Evolutionary conservation across 2,113 vertebrate species (phyloP), one percentile per base, ranked within the genome.

Genomic region (Tupaia chinensis): DNA sequence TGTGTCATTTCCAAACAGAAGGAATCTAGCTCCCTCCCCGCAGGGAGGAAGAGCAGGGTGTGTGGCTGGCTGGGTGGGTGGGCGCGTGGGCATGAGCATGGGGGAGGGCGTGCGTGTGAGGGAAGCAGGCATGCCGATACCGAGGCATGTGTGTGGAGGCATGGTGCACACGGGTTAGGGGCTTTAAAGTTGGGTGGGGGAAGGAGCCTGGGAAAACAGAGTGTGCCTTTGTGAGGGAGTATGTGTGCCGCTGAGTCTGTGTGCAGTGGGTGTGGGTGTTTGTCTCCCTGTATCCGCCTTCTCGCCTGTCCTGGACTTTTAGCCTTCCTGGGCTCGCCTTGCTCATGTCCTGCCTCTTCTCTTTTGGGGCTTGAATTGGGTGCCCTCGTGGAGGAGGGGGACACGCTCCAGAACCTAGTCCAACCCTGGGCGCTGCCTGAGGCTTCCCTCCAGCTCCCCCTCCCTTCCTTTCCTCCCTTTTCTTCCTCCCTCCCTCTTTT

Each of bases 1-100:
- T 98, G 97, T 98, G 97, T 97, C 97, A 97, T 95, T 96, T 97
- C 94, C 96, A 97, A 97, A 96, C 97, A 97, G 97, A 97, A 97
- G 93, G 93, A 93, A 95, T 88, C 68, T 16, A 92, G 95, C 97
- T 96, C 80, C 93, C 91, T 96, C 68, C 0, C 95, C 68, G 93
- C 86, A 44, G 93, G 93, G 96, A 96, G 68, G 84, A 96, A 95
- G 92, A 95, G 90, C 92, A 86, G 97, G 88, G 96, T 34, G 94
- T 88, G 95, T 93, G 92, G 93, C 82, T 93, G 92, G 93, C 82
- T 94, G 86, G 91, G 91, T 94, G 95, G 96, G 94, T 93, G 97
- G 93, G 93, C 4, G 78, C 65, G 95, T 92, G 97, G 97, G 96
- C 96, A 65, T 84, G 96, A 84, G 88, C 79, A 60, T 68, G 83